Evolutionary conservation across 2,113 vertebrate species (phyloP).

Genomic region (Tichodroma muraria): DNA sequence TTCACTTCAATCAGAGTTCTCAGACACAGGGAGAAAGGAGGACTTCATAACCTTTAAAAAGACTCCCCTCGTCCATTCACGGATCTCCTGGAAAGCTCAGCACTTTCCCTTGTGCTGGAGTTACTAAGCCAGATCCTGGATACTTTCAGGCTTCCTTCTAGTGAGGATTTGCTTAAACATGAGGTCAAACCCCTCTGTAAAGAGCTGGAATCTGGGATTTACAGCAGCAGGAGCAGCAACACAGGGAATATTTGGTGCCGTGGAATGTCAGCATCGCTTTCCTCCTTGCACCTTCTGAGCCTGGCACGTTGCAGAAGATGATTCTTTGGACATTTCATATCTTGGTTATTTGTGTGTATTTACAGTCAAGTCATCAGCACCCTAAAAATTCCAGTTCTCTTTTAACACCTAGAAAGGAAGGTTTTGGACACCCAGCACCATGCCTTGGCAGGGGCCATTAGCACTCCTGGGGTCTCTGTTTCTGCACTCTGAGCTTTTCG

Average conservation of each 20-base stretch:
- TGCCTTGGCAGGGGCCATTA: neutral
- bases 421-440: neutral
- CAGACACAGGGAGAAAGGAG: slow-evolving; percentile 69
- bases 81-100: slow-evolving; percentile 58
- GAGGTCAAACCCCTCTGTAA: neutral
- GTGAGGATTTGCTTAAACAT: neutral
- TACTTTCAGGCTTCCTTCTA: neutral
- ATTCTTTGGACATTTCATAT: accelerated
- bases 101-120: slow-evolving; percentile 48
- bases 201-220: neutral
- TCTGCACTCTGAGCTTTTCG: neutral
- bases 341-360: neutral
- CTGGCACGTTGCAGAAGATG: neutral
- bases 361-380: neutral
- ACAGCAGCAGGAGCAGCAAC: neutral
- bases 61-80: slow-evolving; percentile 66
- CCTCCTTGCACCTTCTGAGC: neutral
- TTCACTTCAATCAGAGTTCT: slow-evolving; percentile 72
- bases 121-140: slow-evolving; percentile 55
- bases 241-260: neutral
- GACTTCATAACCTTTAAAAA: slow-evolving; percentile 70
- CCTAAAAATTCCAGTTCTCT: neutral
- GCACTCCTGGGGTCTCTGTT: neutral
- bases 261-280: neutral
- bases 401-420: neutral